Base-by-base conservation (phyloP, 2,797 vertebrate genomes). In the Argya squamiceps region DNA sequence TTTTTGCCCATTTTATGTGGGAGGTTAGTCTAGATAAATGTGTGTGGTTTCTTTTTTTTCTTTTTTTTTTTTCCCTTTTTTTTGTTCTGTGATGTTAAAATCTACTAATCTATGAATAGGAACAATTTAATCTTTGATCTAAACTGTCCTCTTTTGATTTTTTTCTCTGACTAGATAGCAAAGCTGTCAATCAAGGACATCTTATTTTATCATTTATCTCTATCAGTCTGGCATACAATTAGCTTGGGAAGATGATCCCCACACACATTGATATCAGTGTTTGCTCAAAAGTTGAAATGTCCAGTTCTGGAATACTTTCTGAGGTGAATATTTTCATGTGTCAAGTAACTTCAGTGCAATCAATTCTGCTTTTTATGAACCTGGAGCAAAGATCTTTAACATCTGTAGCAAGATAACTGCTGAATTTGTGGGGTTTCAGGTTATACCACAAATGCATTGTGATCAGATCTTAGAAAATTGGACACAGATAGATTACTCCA, bases 81-180 rank as follows among this genome's bases (percentile, higher is more conserved):
- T 30, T 44, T 37, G 19, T 37, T 8, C 11, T 65, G 18, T 36
- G 39, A 46, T 78, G 34, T 20, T 41, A 82, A 93, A 64, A 88
- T 85, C 11, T 74, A 50, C 49, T 12, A 71, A 55, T 77, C 29
- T 80, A 12, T 9, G 29, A 37, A 76, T 49, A 74, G 11, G 30
- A 93, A 46, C 8, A 87, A 70, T 79, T 60, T 71, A 73, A 87
- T 77, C 34, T 84, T 94, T 88, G 56, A 78, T 74, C 41, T 80
- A 55, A 82, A 62, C 12, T 52, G 7, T 52, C 11, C 15, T 70
- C 18, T 78, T 91, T 65, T 77, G 52, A 49, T n/a, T 94, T 87
- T 90, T 81, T 59, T 43, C 30, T 71, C 43, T 53, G 27, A 36
- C 19, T 84, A 71, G 43, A 75, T 59, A 88, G 53, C 13, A 92